Evolutionary conservation across 2,888 invertebrate species (phyloP).

Genomic region (Malacosoma neustria): DNA sequence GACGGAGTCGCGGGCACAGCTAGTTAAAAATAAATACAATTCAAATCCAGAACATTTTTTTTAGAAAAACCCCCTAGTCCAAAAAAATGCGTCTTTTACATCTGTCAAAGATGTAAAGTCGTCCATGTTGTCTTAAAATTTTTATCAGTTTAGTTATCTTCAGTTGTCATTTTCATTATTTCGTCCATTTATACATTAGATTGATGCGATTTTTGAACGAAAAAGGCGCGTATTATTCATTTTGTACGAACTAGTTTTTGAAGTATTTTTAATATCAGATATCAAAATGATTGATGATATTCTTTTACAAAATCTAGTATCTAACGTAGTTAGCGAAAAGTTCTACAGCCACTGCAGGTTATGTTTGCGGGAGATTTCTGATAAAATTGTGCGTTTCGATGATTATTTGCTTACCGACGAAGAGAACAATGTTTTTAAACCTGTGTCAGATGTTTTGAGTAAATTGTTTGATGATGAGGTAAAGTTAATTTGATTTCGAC

Average conservation of each 20-base stretch:
- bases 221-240: constrained; percentile 36
- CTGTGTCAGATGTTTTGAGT: constrained; percentile 28
- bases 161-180: not conserved
- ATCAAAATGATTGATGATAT: constrained; percentile 25
- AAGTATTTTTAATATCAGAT: too few species aligned
- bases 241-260: constrained; percentile 11
- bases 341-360: constrained; percentile 56
- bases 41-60: too few species aligned
- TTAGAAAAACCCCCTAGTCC: too few species aligned
- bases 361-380: constrained; percentile 40
- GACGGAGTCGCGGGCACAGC: too few species aligned
- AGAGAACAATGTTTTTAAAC: constrained; percentile 16
- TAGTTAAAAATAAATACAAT: too few species aligned
- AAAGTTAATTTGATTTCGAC: too few species aligned
- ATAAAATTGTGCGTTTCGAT: constrained; percentile 39
- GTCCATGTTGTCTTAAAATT: constrained; percentile 4
- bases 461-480: constrained; percentile 37
- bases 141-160: not conserved
- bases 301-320: constrained; percentile 37
- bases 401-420: constrained; percentile 35
- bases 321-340: constrained; percentile 42
- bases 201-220: constrained; percentile 45
- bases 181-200: not conserved
- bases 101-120: constrained; percentile 6
- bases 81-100: too few species aligned